Evolutionary conservation across 2,797 vertebrate species (phyloP).

Genomic region (Oreochromis mossambicus): DNA sequence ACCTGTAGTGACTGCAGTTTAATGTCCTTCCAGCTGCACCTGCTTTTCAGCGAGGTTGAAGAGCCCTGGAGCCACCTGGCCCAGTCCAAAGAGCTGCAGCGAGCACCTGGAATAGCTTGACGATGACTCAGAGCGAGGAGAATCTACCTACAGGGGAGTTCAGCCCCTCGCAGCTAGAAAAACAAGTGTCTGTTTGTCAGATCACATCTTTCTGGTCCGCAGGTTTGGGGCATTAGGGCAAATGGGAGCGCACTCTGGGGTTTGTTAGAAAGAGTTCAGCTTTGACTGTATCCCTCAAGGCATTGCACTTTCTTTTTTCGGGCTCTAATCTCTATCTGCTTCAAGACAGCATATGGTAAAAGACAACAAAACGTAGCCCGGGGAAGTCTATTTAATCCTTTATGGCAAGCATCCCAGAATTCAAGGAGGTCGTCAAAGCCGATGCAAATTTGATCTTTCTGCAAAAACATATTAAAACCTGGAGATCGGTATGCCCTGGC

Average conservation of each 20-base stretch:
- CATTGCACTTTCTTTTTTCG: slow-evolving; percentile 20
- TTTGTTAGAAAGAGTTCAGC: slow-evolving; percentile 52
- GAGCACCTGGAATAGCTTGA: slow-evolving; percentile 62
- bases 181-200: slow-evolving; percentile 59
- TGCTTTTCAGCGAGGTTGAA: slow-evolving; percentile 41
- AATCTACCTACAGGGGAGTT: slow-evolving; percentile 54
- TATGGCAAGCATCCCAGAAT: slow-evolving; percentile 60
- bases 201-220: slow-evolving; percentile 57
- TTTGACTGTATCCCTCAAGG: slow-evolving; percentile 42
- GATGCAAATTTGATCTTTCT: slow-evolving; percentile 52
- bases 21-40: slow-evolving; percentile 47
- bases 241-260: slow-evolving; percentile 20
- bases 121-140: slow-evolving; percentile 55
- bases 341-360: slow-evolving; percentile 45
- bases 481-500: slow-evolving; percentile 3
- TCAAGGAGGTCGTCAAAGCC: slow-evolving; percentile 57
- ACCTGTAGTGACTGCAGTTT: slow-evolving; percentile 11
- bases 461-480: slow-evolving; percentile 45
- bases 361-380: slow-evolving; percentile 60
- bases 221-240: slow-evolving; percentile 43
- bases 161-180: slow-evolving; percentile 20
- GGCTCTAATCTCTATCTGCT: slow-evolving; percentile 34
- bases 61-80: slow-evolving; percentile 47
- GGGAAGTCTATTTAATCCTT: slow-evolving; percentile 58
- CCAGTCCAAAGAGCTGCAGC: slow-evolving; percentile 5